These are phyloP conservation scores for Fistularia tabacaria DNA, from an alignment of 2,797 vertebrate genomes.

Conservation along the genomic window DNA sequence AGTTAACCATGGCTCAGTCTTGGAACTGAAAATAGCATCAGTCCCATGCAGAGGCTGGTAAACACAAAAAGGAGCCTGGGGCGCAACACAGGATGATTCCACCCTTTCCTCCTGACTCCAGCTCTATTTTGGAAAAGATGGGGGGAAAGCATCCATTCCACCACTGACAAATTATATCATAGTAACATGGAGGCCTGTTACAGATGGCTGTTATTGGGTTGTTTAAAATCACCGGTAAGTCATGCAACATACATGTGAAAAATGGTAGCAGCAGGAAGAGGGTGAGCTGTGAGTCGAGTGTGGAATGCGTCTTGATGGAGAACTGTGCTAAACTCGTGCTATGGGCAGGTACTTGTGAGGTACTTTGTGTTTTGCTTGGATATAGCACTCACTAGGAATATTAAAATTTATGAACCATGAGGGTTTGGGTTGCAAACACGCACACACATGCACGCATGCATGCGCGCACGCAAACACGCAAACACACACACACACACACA, in stretches of 20 bases:
- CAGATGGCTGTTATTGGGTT: conserved; percentile 54
- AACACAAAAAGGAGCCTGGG: conserved; percentile 61
- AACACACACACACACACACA: no score
- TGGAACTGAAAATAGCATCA: conserved; percentile 74
- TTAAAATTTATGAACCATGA: conserved; percentile 66
- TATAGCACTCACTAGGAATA: conserved; percentile 64
- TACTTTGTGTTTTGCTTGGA: conserved; percentile 62
- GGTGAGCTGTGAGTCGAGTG: conserved; percentile 18
- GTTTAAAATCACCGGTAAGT: conserved; percentile 63
- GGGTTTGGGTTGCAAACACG: conserved; percentile 15
- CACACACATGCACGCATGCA: neutral
- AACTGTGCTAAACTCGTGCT: conserved; percentile 55
- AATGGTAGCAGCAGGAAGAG: conserved; percentile 37
- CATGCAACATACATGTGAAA: conserved; percentile 70
- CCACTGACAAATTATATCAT: conserved; percentile 58
- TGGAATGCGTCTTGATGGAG: conserved; percentile 43
- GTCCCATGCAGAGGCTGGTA: conserved; percentile 67
- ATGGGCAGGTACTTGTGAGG: conserved; percentile 52
- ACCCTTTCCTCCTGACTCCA: conserved; percentile 11
- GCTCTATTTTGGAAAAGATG: conserved; percentile 37
- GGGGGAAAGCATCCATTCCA: conserved; percentile 10
- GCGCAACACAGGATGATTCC: conserved; percentile 32
- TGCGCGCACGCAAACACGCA: no score
- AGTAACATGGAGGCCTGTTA: conserved; percentile 42
- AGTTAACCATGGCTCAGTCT: conserved; percentile 64